These are phyloP conservation scores for Cantharis flavilabris DNA, from an alignment of 2,888 invertebrate species.

Conservation along the genomic window DNA sequence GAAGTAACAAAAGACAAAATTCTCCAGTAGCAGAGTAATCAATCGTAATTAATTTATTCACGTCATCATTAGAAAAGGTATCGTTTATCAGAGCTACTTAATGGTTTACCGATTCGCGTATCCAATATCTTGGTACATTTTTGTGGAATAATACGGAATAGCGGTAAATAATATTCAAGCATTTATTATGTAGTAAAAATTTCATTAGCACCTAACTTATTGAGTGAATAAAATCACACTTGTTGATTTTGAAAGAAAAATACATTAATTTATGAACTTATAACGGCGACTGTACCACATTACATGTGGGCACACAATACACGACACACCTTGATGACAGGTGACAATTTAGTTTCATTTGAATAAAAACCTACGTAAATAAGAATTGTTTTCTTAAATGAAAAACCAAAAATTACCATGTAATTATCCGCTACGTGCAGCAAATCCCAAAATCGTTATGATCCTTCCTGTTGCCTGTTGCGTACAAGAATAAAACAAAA, in stretches of 20 bases:
- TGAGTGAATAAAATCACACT: conserved; percentile 13
- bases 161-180: conserved; percentile 17
- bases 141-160: conserved; percentile 5
- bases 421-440: background rate
- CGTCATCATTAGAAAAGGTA: conserved; percentile 18
- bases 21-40: conserved; percentile 11
- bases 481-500: background rate
- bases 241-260: conserved; percentile 1
- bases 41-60: conserved; percentile 20
- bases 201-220: conserved; percentile 24
- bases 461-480: background rate
- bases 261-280: conserved; percentile 21
- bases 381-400: background rate
- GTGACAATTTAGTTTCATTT: conserved; percentile 39
- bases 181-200: conserved; percentile 21
- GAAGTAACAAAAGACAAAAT: conserved; percentile 5
- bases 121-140: background rate
- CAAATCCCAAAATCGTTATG: background rate
- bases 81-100: conserved; percentile 17
- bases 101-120: conserved; percentile 1
- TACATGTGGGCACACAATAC: conserved; percentile 39
- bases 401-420: background rate
- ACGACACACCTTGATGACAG: conserved; percentile 41
- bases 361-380: conserved; percentile 35
- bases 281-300: conserved; percentile 27